Evolutionary conservation across 2,797 vertebrate species (phyloP).

Genomic region (Notamacropus eugenii): DNA sequence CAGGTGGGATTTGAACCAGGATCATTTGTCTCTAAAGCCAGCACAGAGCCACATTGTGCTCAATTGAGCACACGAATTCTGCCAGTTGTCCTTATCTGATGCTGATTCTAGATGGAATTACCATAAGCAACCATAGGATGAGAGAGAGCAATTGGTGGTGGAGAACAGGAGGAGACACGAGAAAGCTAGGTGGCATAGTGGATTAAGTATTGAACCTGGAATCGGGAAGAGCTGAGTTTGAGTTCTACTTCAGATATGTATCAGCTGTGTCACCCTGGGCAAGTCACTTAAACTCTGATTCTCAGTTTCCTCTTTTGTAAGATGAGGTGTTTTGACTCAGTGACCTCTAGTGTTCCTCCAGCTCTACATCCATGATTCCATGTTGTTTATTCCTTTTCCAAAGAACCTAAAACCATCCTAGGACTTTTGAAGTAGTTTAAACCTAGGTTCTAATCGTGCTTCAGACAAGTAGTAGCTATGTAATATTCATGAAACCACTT

Average conservation of each 20-base stretch:
- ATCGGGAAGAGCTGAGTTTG: neutral
- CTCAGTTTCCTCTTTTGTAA: neutral
- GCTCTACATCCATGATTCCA: neutral
- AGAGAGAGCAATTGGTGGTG: neutral
- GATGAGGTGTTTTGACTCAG: neutral
- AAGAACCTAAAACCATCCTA: neutral
- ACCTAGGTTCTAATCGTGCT: neutral
- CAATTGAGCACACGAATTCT: neutral
- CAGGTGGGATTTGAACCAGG: neutral
- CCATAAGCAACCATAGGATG: neutral
- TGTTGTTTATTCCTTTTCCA: neutral
- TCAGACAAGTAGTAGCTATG: neutral
- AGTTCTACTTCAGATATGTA: neutral
- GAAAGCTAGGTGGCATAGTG: neutral
- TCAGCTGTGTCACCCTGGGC: neutral
- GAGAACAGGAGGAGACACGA: neutral
- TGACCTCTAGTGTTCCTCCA: neutral
- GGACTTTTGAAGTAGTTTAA: neutral
- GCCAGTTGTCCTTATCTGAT: neutral
- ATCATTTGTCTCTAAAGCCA: neutral
- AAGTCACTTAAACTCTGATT: neutral
- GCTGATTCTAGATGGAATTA: neutral
- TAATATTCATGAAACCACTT: neutral
- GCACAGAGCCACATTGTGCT: neutral
- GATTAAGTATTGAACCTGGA: neutral